These are phyloP conservation scores for Sarcophaga variegata DNA, from an alignment of 2,888 invertebrate species.

Conservation along the genomic window DNA sequence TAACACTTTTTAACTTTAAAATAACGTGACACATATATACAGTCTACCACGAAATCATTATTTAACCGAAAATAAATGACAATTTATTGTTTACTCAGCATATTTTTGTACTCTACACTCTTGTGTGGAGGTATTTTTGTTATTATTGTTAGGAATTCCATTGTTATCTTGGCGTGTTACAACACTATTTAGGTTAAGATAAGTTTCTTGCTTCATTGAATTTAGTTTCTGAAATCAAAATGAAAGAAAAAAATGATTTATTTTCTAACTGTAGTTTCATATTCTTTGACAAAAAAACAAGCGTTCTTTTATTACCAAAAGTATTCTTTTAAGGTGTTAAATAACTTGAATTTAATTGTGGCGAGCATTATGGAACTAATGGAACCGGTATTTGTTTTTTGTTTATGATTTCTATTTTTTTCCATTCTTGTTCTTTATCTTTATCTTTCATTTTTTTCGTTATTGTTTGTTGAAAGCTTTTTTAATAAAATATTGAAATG, in stretches of 20 bases:
- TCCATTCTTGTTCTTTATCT: neutral
- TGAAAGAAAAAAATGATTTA: too few species aligned
- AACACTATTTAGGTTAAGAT: conserved; percentile 45
- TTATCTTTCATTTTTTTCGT: neutral
- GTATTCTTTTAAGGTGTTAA: conserved; percentile 14
- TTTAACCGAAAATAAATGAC: too few species aligned
- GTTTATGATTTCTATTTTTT: neutral
- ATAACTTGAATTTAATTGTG: conserved; percentile 10
- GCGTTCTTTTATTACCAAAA: neutral
- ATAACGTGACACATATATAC: too few species aligned
- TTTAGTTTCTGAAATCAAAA: neutral
- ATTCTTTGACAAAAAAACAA: neutral
- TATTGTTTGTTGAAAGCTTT: neutral
- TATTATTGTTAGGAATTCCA: conserved; percentile 2
- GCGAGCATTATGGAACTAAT: neutral
- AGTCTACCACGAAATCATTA: too few species aligned
- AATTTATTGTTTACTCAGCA: too few species aligned
- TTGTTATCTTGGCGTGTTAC: conserved; percentile 32
- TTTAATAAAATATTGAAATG: neutral
- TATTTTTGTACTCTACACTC: too few species aligned
- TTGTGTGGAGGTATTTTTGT: neutral
- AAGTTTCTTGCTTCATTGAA: neutral
- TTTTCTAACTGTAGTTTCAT: conserved; percentile 22
- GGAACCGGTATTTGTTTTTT: conserved; percentile 6
- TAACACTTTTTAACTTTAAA: too few species aligned